phyloP scores from a whole-genome alignment of 2,888 invertebrate genomes.

The Metellina segmentata region DNA sequence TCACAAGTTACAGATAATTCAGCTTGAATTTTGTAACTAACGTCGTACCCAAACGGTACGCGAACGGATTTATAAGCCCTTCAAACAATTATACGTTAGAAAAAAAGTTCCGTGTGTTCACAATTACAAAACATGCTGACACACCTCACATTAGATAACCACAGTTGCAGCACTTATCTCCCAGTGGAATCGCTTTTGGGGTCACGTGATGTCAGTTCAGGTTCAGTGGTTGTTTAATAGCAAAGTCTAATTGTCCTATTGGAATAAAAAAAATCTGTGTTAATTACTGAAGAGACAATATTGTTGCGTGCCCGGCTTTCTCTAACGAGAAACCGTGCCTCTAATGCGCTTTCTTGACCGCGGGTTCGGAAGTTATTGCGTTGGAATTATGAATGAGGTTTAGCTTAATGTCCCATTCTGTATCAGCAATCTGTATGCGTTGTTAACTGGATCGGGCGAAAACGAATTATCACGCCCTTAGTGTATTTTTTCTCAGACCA shows the following conservation, averaged over 20 bases:
- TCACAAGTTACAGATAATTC: no score
- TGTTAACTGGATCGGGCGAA: slow-evolving; percentile 27
- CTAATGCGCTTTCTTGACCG: slow-evolving; percentile 6
- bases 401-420: slow-evolving; percentile 34
- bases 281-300: slow-evolving; percentile 38
- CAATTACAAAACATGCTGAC: slow-evolving; percentile 27
- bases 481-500: slow-evolving; percentile 2
- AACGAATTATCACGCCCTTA: slow-evolving; percentile 4
- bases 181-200: neutral
- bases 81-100: neutral
- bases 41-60: no score
- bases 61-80: no score
- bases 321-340: neutral
- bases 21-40: no score
- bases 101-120: neutral
- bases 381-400: slow-evolving; percentile 26
- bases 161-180: neutral
- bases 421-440: neutral
- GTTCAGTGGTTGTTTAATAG: slow-evolving; percentile 22
- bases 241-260: slow-evolving; percentile 25
- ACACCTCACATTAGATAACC: slow-evolving; percentile 2
- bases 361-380: slow-evolving; percentile 17
- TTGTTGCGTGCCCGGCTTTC: neutral
- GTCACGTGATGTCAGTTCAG: slow-evolving; percentile 17
- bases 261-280: slow-evolving; percentile 34